Conservation (phyloP, 1,140 invertebrate species). For the Solenopsis fugax region DNA sequence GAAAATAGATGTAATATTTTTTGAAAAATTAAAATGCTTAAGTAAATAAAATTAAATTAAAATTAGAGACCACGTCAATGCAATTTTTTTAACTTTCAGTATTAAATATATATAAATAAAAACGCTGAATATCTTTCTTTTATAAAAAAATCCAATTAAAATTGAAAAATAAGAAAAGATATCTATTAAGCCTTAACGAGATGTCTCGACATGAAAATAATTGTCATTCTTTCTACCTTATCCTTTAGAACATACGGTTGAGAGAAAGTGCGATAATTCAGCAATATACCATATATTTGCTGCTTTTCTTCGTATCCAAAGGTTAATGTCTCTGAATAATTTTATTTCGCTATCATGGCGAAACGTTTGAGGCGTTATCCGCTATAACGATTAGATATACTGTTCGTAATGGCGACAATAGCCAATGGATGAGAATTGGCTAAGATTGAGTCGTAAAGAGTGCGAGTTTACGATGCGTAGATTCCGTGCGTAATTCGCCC, state of each 20-base stretch:
- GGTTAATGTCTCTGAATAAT: slow-evolving; percentile 4
- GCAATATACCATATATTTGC: neutral
- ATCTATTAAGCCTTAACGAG: slow-evolving; percentile 6
- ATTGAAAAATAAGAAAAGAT: neutral
- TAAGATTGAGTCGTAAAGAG: neutral
- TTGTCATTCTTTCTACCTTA: neutral
- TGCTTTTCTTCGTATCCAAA: slow-evolving; percentile 12
- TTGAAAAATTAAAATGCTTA: neutral
- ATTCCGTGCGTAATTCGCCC: slow-evolving; percentile 12
- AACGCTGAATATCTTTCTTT: neutral
- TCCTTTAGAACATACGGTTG: neutral
- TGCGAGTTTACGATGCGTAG: slow-evolving; percentile 13
- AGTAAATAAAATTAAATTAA: neutral
- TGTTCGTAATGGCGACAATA: neutral
- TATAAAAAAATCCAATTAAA: slow-evolving; percentile 6
- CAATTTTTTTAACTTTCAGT: neutral
- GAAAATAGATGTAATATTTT: neutral
- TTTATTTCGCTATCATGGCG: neutral
- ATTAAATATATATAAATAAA: neutral
- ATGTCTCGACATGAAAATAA: neutral
- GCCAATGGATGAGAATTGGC: neutral
- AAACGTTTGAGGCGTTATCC: neutral
- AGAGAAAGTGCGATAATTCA: slow-evolving; percentile 36
- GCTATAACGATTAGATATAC: slow-evolving; percentile 23
- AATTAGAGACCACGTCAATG: neutral